Evolutionary conservation across 1,140 invertebrate species (phyloP), one percentile per base, ranked within the genome.

Genomic region (Bilobella aurantiaca): DNA sequence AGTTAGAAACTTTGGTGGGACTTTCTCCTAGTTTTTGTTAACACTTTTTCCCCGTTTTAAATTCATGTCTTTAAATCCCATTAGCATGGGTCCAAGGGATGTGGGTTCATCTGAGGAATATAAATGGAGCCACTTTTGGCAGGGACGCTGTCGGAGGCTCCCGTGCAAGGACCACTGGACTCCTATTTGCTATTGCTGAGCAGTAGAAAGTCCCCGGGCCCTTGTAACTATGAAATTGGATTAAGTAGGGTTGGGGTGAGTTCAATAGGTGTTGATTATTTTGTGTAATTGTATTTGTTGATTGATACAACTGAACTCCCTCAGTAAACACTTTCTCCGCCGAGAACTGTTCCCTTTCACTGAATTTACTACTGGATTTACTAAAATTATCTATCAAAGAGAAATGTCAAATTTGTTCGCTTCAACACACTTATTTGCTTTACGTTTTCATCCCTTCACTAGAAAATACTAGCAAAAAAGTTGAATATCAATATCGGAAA

Each of bases 221-320:
- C 5, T 37, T 37, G 59, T 62, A 37, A 25, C 3, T 12, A 3
- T 34, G 25, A 62, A 65, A 69, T 69, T 66, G 68, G 68, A 69
- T 69, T 69, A 69, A 5, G 53, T 42, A 58, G 64, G 64, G 61
- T 69, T 69, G 64, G 68, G 64, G 68, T 66, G 58, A 53, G 56
- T 61, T 70, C 37, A 70, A 70, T 70, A 67, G 60, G 68, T 70
- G 68, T 70, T 70, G 68, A 70, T 70, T 70, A 67, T 66, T 65
- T 8, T 46, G 60, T 53, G 68, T 70, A 70, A 70, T 70, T 70
- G 62, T 70, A 70, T 70, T 70, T 70, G 42, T 31, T 61, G 28
- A 59, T 62, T 62, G 59, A 62, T 62, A 62, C 59, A 58, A 58
- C 23, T 58, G 12, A 12, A 58, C 2, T 29, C 12, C 5, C 49